Evolutionary conservation across 2,888 invertebrate genomes (phyloP), one percentile per base, ranked within the genome.

Genomic region (Psylliodes chrysocephalus): DNA sequence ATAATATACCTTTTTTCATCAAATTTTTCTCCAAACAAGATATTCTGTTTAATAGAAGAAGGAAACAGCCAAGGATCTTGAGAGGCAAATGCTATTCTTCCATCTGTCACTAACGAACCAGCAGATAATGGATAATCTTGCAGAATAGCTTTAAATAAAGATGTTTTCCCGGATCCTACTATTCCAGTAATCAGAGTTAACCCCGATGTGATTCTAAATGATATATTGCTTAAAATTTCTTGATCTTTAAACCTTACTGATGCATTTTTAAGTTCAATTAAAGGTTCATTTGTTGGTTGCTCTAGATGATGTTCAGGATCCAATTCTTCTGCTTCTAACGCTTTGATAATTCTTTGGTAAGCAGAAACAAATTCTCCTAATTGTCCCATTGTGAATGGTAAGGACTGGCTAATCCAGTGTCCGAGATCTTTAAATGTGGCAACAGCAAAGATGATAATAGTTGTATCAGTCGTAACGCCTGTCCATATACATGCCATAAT

Each of bases 351-450:
- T 60, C 95, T 86, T 65, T 85, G 86, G 60, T 92, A 86, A 1
- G 92, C 90, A 52, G 94, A 91, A 18, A 87, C 82, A 0, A 90
- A 88, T 83, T 95, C 95, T 0, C 93, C 91, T 38, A 90, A 85
- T 83, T 91, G 90, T 0, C 91, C 89, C 69, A 95, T 89, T 51
- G 90, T 91, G 84, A 91, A 90, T 0, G 96, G 95, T 73, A 96
- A 14, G 1, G 28, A 12, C 10, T 94, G 90, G 0, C 93, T 94
- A 89, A 96, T 91, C 12, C 93, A 90, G 72, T 91, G 89, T 25
- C 94, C 86, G 55, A 61, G 71, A 46, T 56, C 74, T 59, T 22
- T 55, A 38, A 62, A 70, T 30, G 53, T 74, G 54, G 60, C 67
- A 68, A 40, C 63, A 49, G 46, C 68, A 46, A 44, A 75, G 18